These are phyloP conservation scores for Emys orbicularis DNA, from an alignment of 2,797 vertebrate species.

Conservation along the genomic window DNA sequence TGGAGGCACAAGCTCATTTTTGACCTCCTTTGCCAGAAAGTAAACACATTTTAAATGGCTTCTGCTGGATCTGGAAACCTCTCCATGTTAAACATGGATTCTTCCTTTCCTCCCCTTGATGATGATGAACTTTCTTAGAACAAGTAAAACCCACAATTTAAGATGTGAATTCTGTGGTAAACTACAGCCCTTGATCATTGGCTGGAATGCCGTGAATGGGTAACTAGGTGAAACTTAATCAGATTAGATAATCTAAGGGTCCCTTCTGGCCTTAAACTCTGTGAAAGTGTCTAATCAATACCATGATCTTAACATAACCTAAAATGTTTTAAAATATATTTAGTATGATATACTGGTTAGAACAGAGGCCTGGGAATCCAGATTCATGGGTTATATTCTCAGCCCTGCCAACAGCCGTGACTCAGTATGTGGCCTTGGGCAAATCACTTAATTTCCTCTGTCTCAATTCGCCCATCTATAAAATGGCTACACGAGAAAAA, in stretches of 20 bases:
- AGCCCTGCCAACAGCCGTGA: neutral
- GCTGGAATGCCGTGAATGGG: neutral
- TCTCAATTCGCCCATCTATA: neutral
- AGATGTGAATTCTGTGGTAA: neutral
- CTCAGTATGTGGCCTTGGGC: neutral
- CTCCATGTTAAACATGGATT: neutral
- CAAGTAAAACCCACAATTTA: neutral
- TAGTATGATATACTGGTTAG: neutral
- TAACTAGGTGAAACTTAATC: neutral
- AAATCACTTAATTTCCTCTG: neutral
- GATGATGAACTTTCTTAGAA: neutral
- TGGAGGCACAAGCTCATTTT: neutral
- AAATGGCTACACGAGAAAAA: rapidly evolving
- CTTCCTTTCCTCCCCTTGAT: neutral
- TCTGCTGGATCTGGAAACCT: neutral
- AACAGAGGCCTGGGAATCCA: neutral
- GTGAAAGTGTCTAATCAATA: neutral
- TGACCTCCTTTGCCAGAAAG: neutral
- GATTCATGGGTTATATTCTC: neutral
- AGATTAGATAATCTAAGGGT: neutral
- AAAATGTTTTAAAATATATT: neutral
- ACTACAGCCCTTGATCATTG: neutral
- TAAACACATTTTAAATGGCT: neutral
- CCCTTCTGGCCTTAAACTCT: neutral
- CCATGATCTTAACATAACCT: neutral